Conservation (phyloP, 2,888 invertebrate species). For the Ennomos erosarius region DNA sequence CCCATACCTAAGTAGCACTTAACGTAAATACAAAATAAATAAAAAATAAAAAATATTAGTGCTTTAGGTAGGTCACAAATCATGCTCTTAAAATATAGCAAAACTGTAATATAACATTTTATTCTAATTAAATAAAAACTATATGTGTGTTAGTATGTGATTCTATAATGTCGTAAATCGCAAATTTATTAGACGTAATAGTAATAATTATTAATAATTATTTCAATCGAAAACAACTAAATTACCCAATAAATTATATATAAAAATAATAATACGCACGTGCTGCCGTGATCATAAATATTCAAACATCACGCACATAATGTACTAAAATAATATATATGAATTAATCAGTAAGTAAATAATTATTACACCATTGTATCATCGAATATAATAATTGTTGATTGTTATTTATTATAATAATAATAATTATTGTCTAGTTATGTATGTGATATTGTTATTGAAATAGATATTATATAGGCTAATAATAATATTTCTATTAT, state of each 20-base stretch:
- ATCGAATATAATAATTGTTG: slow-evolving; percentile 82
- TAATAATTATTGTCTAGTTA: slow-evolving; percentile 77
- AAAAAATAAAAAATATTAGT: slow-evolving; percentile 41
- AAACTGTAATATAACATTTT: slow-evolving; percentile 20
- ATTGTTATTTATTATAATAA: slow-evolving; percentile 73
- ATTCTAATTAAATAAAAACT: slow-evolving; percentile 45
- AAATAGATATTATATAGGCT: slow-evolving; percentile 80
- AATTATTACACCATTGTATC: slow-evolving; percentile 72
- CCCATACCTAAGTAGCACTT: slow-evolving; percentile 24
- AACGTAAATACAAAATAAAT: slow-evolving; percentile 23
- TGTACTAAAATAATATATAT: slow-evolving; percentile 57
- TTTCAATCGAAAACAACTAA: slow-evolving; percentile 26
- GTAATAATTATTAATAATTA: slow-evolving; percentile 23
- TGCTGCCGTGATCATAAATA: slow-evolving; percentile 61
- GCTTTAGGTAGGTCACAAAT: slow-evolving; percentile 44
- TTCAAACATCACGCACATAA: slow-evolving; percentile 73
- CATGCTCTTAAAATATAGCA: slow-evolving; percentile 51
- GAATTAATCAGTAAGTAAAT: slow-evolving; percentile 72
- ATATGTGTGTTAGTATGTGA: slow-evolving; percentile 57
- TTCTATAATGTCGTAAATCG: slow-evolving; percentile 46
- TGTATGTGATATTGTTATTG: slow-evolving; percentile 84
- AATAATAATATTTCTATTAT: slow-evolving; percentile 69
- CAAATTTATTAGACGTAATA: slow-evolving; percentile 31
- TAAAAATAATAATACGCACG: slow-evolving; percentile 44
- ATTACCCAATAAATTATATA: slow-evolving; percentile 39